A percentile compares a stretch with the other conserved stretches of the same genome.
These are phyloP conservation scores for Python bivittatus DNA, from an alignment of 2,113 vertebrate genomes.

Conservation along the genomic window DNA sequence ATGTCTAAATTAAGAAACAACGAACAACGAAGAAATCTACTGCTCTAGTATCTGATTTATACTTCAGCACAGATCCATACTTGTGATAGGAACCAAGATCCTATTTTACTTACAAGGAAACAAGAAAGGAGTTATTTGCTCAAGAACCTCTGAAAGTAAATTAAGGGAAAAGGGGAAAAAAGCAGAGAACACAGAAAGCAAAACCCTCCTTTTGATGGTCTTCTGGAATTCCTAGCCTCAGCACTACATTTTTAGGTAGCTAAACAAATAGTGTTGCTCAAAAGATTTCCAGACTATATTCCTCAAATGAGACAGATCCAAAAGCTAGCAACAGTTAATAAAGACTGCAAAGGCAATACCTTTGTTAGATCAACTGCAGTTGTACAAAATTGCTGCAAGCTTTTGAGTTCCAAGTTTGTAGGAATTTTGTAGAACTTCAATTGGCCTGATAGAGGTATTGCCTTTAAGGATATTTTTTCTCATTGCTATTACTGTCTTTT, in stretches of 20 bases:
- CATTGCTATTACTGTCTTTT: background rate
- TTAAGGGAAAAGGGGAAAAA: background rate
- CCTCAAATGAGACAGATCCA: background rate
- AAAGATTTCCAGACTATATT: background rate
- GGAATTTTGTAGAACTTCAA: background rate
- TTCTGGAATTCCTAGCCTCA: background rate
- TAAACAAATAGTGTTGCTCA: background rate
- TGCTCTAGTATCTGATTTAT: background rate
- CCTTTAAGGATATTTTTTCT: background rate
- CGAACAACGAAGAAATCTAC: background rate
- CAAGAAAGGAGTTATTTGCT: background rate
- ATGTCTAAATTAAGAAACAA: slow-evolving; percentile 36
- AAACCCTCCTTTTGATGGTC: background rate
- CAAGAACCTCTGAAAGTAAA: background rate
- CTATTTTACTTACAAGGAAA: background rate
- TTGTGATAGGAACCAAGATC: background rate
- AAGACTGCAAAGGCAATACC: background rate
- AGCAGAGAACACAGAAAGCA: background rate
- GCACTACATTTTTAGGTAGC: background rate
- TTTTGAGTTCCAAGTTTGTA: background rate
- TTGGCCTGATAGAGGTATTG: background rate
- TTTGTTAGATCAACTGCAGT: background rate
- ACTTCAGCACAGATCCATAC: background rate
- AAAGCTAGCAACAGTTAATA: background rate
- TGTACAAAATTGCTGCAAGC: background rate